Evolutionary conservation across 2,113 vertebrate species (phyloP), one percentile per base, ranked within the genome.

Genomic region (Pleuronectes platessa): DNA sequence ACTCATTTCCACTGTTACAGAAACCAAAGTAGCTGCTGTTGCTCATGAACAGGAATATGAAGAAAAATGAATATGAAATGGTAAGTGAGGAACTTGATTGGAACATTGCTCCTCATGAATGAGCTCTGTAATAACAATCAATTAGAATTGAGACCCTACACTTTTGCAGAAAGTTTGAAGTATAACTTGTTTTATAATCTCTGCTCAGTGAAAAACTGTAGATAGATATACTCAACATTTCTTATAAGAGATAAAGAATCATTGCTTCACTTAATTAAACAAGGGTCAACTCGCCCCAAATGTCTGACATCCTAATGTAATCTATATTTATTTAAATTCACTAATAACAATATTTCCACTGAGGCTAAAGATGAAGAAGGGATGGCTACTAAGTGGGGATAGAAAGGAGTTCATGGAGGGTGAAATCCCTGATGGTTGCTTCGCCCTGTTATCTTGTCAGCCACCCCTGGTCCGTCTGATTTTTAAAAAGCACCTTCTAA

Each of bases 381-480:
- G 5, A 21, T 8, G 53, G 23, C 11, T 62, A 20, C 17, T 12
- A 18, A 26, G 2, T 60, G 31, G 70, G 21, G 54, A 21, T 0
- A 51, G 8, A 26, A 21, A 13, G 12, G 21, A 54, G 21, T 20
- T 53, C 15, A 21, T 45, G 12, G 10, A 11, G 40, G 40, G n/a
- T 54, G 59, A 68, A 31, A n/a, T 37, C 26, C n/a, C 4, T 27
- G 40, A 4, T 45, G 20, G 40, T 47, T 51, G 1, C 18, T 58
- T 45, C 68, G 24, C 23, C 4, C 45, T 47, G 6, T 66, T 66
- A 66, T 84, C 35, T 68, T 47, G 7, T 56, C 51, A 35, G 35
- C 0, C 42, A 53, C 56, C 37, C 17, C 0, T 20, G 23, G 35
- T 55, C 24, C 3, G 1, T 20, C 20, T 61, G 0, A 54, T 45